These are phyloP conservation scores for Monopis laevigella DNA, from an alignment of 2,888 invertebrate genomes.

Conservation along the genomic window DNA sequence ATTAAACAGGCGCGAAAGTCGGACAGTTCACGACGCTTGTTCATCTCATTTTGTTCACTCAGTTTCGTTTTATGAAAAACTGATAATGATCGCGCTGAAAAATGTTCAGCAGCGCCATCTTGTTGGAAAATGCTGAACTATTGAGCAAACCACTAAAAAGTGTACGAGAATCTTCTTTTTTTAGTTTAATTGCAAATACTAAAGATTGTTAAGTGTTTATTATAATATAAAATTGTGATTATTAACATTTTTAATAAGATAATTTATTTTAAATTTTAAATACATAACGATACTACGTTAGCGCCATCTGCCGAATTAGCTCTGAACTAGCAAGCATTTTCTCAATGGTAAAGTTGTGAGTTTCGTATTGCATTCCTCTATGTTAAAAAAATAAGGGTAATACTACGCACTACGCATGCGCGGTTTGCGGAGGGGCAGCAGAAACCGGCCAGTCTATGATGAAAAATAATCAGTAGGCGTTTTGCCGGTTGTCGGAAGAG, in stretches of 20 bases:
- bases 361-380: no score
- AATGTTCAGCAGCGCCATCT: constrained; percentile 30
- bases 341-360: no score
- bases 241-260: not conserved
- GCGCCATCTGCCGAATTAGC: constrained; percentile 24
- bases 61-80: not conserved
- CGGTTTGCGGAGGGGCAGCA: constrained; percentile 36
- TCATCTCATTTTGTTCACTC: constrained; percentile 28
- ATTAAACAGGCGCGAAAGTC: constrained; percentile 46
- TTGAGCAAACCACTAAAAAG: not conserved
- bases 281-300: not conserved
- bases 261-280: not conserved
- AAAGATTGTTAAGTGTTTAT: constrained; percentile 6
- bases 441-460: constrained; percentile 45
- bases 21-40: constrained; percentile 40
- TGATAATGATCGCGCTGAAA: constrained; percentile 38
- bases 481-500: constrained; percentile 22
- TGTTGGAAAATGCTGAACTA: not conserved
- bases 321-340: constrained; percentile 16
- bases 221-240: not conserved
- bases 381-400: constrained; percentile 25
- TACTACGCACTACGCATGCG: constrained; percentile 60
- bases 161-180: not conserved
- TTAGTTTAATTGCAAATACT: no score
- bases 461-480: constrained; percentile 35